Percentiles rank a stretch among this genome's conserved stretches.
phyloP scores from a whole-genome alignment of 1,140 invertebrate genomes.

The Mylabris phalerata region DNA sequence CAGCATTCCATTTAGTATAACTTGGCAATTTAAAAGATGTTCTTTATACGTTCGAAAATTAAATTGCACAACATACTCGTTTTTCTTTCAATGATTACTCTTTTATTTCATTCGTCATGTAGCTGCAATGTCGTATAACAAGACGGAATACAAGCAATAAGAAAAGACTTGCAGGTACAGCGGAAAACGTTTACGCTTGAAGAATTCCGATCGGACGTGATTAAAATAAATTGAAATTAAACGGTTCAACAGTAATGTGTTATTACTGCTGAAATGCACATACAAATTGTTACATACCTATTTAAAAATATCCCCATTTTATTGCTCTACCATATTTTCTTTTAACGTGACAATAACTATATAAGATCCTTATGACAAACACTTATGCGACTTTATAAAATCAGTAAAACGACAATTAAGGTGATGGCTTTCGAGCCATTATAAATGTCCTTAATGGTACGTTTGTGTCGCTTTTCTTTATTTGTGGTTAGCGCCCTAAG shows the following conservation, averaged over 20 bases:
- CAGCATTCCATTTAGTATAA: not conserved
- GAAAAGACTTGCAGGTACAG: no score
- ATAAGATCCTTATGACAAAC: slow-evolving; percentile 12
- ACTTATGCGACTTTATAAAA: slow-evolving; percentile 13
- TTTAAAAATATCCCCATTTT: not conserved
- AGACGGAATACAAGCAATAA: no score
- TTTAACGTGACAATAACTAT: slow-evolving; percentile 3
- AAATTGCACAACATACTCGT: no score
- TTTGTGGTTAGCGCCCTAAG: slow-evolving; percentile 2
- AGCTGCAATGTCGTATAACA: no score
- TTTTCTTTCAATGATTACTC: no score
- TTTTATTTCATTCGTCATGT: no score
- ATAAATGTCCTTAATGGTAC: slow-evolving; percentile 10
- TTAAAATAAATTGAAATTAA: slow-evolving; percentile 17
- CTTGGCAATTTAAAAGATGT: no score
- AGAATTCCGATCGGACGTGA: slow-evolving; percentile 1
- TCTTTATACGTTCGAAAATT: no score
- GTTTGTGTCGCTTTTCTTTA: slow-evolving; percentile 11
- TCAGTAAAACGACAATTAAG: slow-evolving; percentile 15
- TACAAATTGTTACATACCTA: no score
- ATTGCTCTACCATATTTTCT: slow-evolving; percentile 10
- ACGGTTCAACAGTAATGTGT: slow-evolving; percentile 3
- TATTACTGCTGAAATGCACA: no score
- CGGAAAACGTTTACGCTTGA: no score
- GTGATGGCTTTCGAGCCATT: slow-evolving; percentile 13